Evolutionary conservation across 2,797 vertebrate genomes (phyloP).

Genomic region (Enteromius paludinosus): DNA sequence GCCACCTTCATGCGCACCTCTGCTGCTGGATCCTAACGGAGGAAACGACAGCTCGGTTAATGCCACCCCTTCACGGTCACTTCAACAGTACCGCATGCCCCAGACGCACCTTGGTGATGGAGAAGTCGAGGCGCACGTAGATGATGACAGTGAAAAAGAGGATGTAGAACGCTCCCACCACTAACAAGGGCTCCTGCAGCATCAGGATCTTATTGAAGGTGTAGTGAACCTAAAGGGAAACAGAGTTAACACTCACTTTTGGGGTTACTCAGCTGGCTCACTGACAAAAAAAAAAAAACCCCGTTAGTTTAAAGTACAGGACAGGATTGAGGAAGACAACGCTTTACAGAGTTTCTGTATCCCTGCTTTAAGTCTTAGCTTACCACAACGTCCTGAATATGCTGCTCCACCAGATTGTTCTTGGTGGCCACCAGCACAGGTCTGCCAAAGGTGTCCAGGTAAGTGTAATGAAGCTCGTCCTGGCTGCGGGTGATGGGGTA

Average conservation of each 20-base stretch:
- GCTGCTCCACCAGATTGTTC: constrained; percentile 95
- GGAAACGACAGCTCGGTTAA: not conserved
- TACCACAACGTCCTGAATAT: constrained; percentile 98
- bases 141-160: constrained; percentile 98
- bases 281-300: too few relatives aligned
- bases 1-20: constrained; percentile 99
- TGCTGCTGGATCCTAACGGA: constrained; percentile 90
- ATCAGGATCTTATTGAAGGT: constrained; percentile 97
- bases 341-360: too few relatives aligned
- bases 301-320: too few relatives aligned
- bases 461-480: constrained; percentile 95
- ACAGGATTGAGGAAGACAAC: too few relatives aligned
- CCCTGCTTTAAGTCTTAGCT: constrained; percentile 55
- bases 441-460: constrained; percentile 95
- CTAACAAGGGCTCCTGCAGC: constrained; percentile 96
- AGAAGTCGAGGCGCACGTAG: constrained; percentile 96
- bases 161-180: constrained; percentile 96
- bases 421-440: constrained; percentile 94
- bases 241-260: not conserved
- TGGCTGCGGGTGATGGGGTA: constrained; percentile 88
- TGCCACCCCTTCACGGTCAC: not conserved
- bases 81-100: not conserved
- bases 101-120: constrained; percentile 92
- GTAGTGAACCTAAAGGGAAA: constrained; percentile 86
- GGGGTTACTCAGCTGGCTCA: not conserved